These are phyloP conservation scores for Forbesichthys agassizii DNA, from an alignment of 2,113 vertebrate species.

Conservation along the genomic window DNA sequence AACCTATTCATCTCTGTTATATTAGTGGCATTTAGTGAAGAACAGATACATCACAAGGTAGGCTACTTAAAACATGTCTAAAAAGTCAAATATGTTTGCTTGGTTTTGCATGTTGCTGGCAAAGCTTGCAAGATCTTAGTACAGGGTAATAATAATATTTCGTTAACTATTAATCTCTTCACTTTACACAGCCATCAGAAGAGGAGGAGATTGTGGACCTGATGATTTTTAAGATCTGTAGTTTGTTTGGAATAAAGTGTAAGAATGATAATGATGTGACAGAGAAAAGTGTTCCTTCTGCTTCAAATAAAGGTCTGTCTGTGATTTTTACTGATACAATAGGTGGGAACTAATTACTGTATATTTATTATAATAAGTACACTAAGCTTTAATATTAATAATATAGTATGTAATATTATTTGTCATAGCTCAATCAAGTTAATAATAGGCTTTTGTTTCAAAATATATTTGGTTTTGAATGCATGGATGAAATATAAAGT, in stretches of 20 bases:
- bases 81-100: neutral
- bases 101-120: neutral
- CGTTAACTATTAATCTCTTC: neutral
- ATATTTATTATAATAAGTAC: conserved; percentile 1
- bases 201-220: conserved; percentile 92
- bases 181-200: conserved; percentile 84
- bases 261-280: conserved; percentile 62
- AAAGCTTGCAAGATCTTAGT: neutral
- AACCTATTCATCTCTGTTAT: conserved; percentile 97
- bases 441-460: neutral
- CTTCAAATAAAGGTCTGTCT: conserved; percentile 25
- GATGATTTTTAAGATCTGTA: conserved; percentile 87
- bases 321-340: conserved; percentile 35
- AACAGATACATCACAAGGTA: conserved; percentile 90
- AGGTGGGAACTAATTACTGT: conserved; percentile 16
- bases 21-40: conserved; percentile 91
- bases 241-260: conserved; percentile 83
- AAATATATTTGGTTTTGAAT: conserved; percentile 9
- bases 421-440: neutral
- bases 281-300: conserved; percentile 26
- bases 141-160: conserved; percentile 3
- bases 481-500: neutral
- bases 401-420: conserved; percentile 15
- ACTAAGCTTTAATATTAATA: conserved; percentile 6
- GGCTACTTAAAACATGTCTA: neutral